These are phyloP conservation scores for Scaptomyza caliginosa DNA, from an alignment of 2,888 invertebrate genomes.

Conservation along the genomic window DNA sequence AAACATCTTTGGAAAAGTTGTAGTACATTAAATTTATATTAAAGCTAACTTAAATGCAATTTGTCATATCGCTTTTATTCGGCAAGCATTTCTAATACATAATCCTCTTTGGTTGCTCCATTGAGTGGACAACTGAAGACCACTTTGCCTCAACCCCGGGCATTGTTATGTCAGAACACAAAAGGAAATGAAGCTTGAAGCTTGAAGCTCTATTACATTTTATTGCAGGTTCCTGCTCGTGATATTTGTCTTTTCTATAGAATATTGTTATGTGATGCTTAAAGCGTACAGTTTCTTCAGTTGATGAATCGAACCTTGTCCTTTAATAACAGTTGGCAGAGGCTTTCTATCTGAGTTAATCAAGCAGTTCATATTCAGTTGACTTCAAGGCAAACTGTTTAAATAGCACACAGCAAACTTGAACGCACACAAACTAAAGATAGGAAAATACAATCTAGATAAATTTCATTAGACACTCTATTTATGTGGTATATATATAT, in stretches of 20 bases:
- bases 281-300: background rate
- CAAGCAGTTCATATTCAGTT: background rate
- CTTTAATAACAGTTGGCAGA: too few species aligned
- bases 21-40: too few species aligned
- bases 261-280: background rate
- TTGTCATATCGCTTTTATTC: too few species aligned
- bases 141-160: background rate
- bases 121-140: conserved; percentile 19
- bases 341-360: background rate
- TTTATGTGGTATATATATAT: conserved; percentile 4
- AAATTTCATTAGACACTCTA: conserved; percentile 19
- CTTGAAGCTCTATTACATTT: conserved; percentile 4
- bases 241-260: background rate
- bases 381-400: conserved; percentile 27
- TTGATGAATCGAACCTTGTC: too few species aligned
- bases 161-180: conserved; percentile 17
- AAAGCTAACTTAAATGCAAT: too few species aligned
- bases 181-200: conserved; percentile 26
- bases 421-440: conserved; percentile 21
- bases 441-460: conserved; percentile 29
- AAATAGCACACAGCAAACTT: conserved; percentile 5
- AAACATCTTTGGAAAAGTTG: too few species aligned
- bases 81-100: conserved; percentile 18
- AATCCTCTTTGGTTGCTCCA: conserved; percentile 37
- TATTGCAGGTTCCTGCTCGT: conserved; percentile 6